These are phyloP conservation scores for Hylia prasina DNA, from an alignment of 2,113 vertebrate species.

Conservation along the genomic window DNA sequence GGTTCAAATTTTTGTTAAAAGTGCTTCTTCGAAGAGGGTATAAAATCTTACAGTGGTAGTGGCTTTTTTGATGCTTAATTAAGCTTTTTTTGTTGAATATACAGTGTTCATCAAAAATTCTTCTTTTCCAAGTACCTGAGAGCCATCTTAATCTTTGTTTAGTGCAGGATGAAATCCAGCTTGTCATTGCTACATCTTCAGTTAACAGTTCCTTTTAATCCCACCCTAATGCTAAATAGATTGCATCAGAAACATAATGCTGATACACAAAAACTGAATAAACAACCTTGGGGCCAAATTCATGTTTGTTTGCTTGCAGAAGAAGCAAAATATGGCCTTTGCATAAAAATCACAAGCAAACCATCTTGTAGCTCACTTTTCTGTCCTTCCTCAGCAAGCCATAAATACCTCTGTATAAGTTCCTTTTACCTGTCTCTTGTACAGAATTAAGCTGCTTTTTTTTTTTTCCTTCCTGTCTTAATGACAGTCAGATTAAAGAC, in stretches of 20 bases:
- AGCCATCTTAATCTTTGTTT: background rate
- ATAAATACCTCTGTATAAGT: background rate
- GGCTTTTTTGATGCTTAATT: background rate
- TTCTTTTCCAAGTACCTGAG: background rate
- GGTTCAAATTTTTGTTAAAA: background rate
- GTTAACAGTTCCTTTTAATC: background rate
- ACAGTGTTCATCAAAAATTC: background rate
- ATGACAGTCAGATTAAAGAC: background rate
- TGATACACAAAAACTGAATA: background rate
- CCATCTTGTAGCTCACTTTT: background rate
- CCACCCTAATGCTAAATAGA: background rate
- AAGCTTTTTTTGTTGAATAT: background rate
- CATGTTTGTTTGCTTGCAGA: background rate
- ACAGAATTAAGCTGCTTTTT: background rate
- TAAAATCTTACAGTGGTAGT: background rate
- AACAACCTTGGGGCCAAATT: background rate
- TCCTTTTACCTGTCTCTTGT: background rate
- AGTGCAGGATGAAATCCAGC: background rate
- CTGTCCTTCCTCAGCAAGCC: background rate
- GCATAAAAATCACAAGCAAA: background rate
- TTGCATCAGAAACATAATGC: background rate
- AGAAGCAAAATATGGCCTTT: background rate
- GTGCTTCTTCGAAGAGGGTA: background rate
- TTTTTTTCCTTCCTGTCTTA: background rate
- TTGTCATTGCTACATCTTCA: background rate